Base-by-base conservation (phyloP, 2,797 vertebrate species). In the Chrysocyon brachyurus region DNA sequence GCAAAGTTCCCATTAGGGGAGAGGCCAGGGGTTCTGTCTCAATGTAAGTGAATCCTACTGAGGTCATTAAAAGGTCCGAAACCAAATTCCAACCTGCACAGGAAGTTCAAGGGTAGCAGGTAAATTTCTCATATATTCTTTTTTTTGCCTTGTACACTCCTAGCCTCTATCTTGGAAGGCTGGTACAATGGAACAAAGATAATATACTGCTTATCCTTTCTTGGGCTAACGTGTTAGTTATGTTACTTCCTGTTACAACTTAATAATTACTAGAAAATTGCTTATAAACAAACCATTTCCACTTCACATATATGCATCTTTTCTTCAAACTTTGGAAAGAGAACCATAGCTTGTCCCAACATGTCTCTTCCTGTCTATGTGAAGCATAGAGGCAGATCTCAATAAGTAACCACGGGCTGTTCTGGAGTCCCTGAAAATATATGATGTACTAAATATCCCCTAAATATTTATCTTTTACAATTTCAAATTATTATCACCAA, bases 211-310 rank as follows among this genome's bases (percentile, higher is more conserved):
- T 61, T 72, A 70, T 81, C 28, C 3, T 33, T 75, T 79, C 36
- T 4, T 22, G 82, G 22, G 15, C 83, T 87, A 52, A 90, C 77
- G 11, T 52, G 24, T 52, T 89, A 36, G 33, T 85, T 52, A 46
- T 17, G 19, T 75, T 92, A 91, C 28, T 91, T 52, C 61, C 22
- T 85, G 36, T 82, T 89, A 86, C 92, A 89, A 61, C 28, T 86
- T 91, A 93, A 56, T 14, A 95, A 52, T 64, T 73, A 46, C 21
- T 64, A 61, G 52, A 61, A 61, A 89, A 92, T 12, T 56, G 46
- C 70, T 52, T 85, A 49, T 52, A 89, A 91, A 64, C 57, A 90
- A 89, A 49, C 79, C 33, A 63, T 90, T 87, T 85, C n/a, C 5
- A 26, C 26, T 93, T 92, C 52, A 31, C 56, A 93, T 24, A 8